Percentiles rank a stretch among this genome's conserved stretches.
Conservation (phyloP, 37 sponge, comb jelly and placozoan species). For the Beroe forskalii region DNA sequence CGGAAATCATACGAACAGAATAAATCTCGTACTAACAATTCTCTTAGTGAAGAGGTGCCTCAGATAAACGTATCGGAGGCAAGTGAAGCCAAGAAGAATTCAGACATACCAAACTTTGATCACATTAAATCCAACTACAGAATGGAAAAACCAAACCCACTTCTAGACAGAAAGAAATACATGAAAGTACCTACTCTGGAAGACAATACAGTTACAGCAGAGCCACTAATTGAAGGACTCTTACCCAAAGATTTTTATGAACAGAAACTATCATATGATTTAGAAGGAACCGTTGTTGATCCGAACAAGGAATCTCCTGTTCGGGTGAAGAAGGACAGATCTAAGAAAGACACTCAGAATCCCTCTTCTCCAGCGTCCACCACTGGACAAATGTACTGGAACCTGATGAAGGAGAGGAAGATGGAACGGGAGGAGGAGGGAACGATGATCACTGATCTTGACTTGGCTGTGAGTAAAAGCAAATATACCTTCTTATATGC, state of each 20-base stretch:
- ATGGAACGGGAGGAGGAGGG: background rate
- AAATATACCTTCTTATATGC: no score
- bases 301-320: background rate
- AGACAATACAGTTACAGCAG: background rate
- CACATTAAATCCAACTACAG: slow-evolving; percentile 15
- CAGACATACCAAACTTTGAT: slow-evolving; percentile 7
- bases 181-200: slow-evolving; percentile 42
- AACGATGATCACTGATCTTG: slow-evolving; percentile 40
- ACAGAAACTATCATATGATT: slow-evolving; percentile 22
- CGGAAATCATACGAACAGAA: background rate
- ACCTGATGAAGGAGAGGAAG: slow-evolving; percentile 47
- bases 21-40: background rate
- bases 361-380: background rate
- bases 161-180: slow-evolving; percentile 20
- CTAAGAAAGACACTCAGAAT: background rate
- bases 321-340: background rate
- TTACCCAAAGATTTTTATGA: background rate
- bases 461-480: slow-evolving; percentile 39
- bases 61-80: background rate
- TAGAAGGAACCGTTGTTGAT: background rate
- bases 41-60: background rate
- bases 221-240: slow-evolving; percentile 11
- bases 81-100: background rate
- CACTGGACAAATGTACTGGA: slow-evolving; percentile 37
- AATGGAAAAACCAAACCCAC: slow-evolving; percentile 35